A percentile compares a stretch with the other conserved stretches of the same genome.
These are phyloP conservation scores for Mustela lutreola DNA, from an alignment of 2,113 vertebrate species.

Conservation along the genomic window DNA sequence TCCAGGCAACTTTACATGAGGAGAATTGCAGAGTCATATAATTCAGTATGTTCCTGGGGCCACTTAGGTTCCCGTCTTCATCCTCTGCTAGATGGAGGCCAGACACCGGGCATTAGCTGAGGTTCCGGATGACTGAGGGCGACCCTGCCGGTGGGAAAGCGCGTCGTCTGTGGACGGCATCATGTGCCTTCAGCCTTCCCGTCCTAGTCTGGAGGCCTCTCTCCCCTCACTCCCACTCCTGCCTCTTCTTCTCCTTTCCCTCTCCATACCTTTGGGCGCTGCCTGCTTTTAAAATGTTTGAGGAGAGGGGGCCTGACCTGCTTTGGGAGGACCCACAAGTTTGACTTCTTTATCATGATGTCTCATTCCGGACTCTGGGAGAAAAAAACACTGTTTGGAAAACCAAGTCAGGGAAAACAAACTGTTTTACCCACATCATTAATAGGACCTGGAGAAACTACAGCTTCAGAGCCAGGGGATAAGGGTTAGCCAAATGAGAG, in stretches of 20 bases:
- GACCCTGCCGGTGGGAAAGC: neutral
- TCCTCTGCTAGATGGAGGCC: neutral
- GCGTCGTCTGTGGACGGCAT: neutral
- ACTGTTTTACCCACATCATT: neutral
- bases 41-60: neutral
- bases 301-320: neutral
- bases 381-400: neutral
- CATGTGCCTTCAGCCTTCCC: fast-evolving
- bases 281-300: neutral
- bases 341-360: neutral
- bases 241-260: neutral
- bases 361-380: neutral
- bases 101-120: neutral
- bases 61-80: neutral
- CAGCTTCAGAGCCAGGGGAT: neutral
- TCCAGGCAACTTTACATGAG: neutral
- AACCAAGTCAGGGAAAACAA: neutral
- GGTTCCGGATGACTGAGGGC: neutral
- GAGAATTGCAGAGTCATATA: slow-evolving; percentile 10
- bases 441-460: neutral
- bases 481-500: neutral
- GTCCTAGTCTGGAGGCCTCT: neutral
- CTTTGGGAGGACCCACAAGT: neutral
- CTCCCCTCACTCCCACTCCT: neutral
- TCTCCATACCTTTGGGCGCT: neutral